A percentile compares a stretch with the other conserved stretches of the same genome.
Evolutionary conservation across 2,797 vertebrate species (phyloP).

Genomic region (Lutra lutra): DNA sequence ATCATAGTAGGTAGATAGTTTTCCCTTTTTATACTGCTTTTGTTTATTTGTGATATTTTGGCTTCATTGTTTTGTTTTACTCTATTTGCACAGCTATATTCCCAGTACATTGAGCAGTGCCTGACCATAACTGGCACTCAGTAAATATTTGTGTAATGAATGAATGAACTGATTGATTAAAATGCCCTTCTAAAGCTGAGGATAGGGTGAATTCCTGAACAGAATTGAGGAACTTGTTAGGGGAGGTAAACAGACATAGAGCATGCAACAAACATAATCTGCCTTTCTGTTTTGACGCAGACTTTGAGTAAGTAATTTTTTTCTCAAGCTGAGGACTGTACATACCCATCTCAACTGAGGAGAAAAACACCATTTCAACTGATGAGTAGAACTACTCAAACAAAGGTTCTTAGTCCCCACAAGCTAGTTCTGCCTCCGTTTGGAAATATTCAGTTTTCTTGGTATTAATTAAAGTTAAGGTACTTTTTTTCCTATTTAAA

Average conservation of each 20-base stretch:
- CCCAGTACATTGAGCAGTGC: background rate
- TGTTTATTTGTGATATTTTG: background rate
- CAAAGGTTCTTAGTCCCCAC: conserved; percentile 18
- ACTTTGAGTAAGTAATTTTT: conserved; percentile 22
- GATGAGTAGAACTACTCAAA: conserved; percentile 39
- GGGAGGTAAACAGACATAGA: background rate
- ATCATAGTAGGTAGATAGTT: background rate
- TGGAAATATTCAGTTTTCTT: conserved; percentile 18
- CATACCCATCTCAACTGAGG: background rate
- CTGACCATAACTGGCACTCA: background rate
- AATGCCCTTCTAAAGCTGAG: background rate
- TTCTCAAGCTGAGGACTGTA: background rate
- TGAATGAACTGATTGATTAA: background rate
- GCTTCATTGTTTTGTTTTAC: background rate
- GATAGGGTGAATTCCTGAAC: background rate
- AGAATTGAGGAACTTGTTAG: background rate
- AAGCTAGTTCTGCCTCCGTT: background rate
- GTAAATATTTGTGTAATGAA: conserved; percentile 47
- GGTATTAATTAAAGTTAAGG: conserved; percentile 28
- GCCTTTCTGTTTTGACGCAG: background rate
- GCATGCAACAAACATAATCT: background rate
- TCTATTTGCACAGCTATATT: background rate
- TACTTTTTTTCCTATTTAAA: conserved; percentile 54
- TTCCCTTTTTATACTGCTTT: background rate
- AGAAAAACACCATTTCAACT: conserved; percentile 27